phyloP scores from a whole-genome alignment of 1,140 invertebrate genomes.

The Ectropis grisescens region DNA sequence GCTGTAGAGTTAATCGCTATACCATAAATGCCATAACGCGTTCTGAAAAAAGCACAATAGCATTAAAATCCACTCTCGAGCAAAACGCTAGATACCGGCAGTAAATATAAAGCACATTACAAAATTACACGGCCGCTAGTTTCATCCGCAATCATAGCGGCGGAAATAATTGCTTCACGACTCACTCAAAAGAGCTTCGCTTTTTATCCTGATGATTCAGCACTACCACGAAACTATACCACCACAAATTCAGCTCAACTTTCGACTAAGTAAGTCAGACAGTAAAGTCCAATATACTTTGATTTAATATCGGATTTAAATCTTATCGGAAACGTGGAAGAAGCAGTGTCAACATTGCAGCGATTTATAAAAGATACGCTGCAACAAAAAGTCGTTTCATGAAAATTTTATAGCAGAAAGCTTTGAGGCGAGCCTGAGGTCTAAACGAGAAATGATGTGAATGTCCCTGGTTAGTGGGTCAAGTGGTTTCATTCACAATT shows the following conservation, averaged over 20 bases:
- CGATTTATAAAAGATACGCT: constrained; percentile 26
- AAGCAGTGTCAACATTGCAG: constrained; percentile 18
- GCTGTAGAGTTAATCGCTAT: too few species aligned
- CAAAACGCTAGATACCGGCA: too few species aligned
- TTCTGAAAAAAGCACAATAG: too few species aligned
- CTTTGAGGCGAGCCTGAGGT: constrained; percentile 22
- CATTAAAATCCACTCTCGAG: too few species aligned
- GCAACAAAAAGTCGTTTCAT: constrained; percentile 19
- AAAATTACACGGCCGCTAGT: constrained; percentile 12
- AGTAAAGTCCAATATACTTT: constrained; percentile 8
- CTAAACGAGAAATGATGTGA: constrained; percentile 29
- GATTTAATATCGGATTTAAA: constrained; percentile 9
- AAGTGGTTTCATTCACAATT: too few species aligned
- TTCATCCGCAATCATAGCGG: constrained; percentile 23
- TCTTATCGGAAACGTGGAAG: constrained; percentile 8
- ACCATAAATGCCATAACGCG: too few species aligned
- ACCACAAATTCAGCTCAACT: constrained; percentile 1
- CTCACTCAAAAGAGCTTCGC: constrained; percentile 22
- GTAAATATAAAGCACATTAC: constrained; percentile 14
- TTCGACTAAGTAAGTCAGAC: background rate
- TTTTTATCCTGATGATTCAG: constrained; percentile 19
- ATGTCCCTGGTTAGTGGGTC: constrained; percentile 28
- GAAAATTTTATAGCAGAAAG: constrained; percentile 22
- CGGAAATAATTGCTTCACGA: constrained; percentile 23
- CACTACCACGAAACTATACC: constrained; percentile 2